Base-by-base conservation (phyloP, 2,113 vertebrate genomes). In the Nycticorax nycticorax region DNA sequence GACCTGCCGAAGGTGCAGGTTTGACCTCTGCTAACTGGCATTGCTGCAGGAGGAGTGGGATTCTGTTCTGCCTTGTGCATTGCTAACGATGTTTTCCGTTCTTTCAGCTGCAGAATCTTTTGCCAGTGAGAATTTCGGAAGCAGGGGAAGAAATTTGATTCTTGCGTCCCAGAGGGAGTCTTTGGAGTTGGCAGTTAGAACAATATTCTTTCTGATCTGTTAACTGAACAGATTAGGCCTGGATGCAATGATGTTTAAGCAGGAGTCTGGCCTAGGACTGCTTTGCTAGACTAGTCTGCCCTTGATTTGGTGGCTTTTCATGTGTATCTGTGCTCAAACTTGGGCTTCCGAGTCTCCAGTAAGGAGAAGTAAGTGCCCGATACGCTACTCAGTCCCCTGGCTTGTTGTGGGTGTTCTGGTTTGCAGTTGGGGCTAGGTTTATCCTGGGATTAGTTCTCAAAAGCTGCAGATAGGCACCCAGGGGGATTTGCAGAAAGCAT, bases 131-230 rank as follows among this genome's bases (percentile, higher is more conserved):
- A 92, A 79, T 92, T 95, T 96, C 37, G 0, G 88, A 82, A 92
- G 87, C 60, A 67, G 85, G 59, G 79, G 33, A 52, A 85, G 93
- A 96, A 96, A 96, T 90, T 30, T 90, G 84, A 94, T 90, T 94
- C 94, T 89, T 72, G 39, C 47, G 50, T 96, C 76, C 85, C 71
- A 52, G 74, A 85, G 81, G 86, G 75, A 91, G 39, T 69, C 88
- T 92, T 71, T 85, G 74, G 62, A 96, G 75, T 89, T 97, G 95
- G 95, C 90, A 97, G 82, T 91, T 93, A 93, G 88, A 96, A 96
- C 89, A 95, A 92, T 97, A 88, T 91, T 94, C 77, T 76, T 94
- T 96, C 96, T 97, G 84, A 95, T 89, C 74, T 93, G 77, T 39
- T 94, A 92, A 85, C 88, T 85, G 81, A 83, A 77, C 69, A 57